Base-by-base conservation (phyloP, 2,113 vertebrate genomes). In the Dasypus novemcinctus region DNA sequence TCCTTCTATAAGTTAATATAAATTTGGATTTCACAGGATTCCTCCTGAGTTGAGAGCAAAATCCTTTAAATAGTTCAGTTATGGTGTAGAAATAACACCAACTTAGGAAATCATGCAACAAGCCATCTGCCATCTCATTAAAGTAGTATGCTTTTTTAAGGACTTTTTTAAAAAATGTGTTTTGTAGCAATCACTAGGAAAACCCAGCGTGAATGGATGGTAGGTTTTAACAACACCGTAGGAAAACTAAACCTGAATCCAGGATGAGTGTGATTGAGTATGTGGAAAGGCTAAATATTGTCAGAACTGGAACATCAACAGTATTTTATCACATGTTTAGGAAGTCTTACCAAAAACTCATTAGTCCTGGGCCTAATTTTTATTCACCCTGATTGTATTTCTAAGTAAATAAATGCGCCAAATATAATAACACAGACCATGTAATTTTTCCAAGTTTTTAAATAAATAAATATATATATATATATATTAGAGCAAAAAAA, bases 61-160 rank as follows among this genome's bases (percentile, higher is more conserved):
- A 61, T 89, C 84, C 59, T 87, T 97, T 87, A 95, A 68, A 87
- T 93, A 96, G 74, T 57, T 96, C 71, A 84, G 23, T 41, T 91
- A 64, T 27, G 36, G 57, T 23, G 49, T 94, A 61, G 82, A 94
- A 94, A 49, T 80, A 91, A 89, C 91, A 93, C 63, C 52, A 80
- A 57, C 68, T 89, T 54, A 90, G 75, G 75, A 88, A 91, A 78
- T 71, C 57, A 94, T 41, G 52, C 75, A 61, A 61, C 20, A 52
- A 0, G 0, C 95, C 95, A 96, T 91, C 86, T 96, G 94, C 75
- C 43, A 63, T 88, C 78, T 96, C n/a, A 25, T 89, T 94, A 89
- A 69, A 94, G 79, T 46, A 75, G 59, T 33, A 61, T 76, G 75
- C 74, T 96, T 95, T 91, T 89, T 93, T 49, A 68, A 90, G 46